These are phyloP conservation scores for Lepus americanus DNA, from an alignment of 2,113 vertebrate genomes.

Conservation along the genomic window DNA sequence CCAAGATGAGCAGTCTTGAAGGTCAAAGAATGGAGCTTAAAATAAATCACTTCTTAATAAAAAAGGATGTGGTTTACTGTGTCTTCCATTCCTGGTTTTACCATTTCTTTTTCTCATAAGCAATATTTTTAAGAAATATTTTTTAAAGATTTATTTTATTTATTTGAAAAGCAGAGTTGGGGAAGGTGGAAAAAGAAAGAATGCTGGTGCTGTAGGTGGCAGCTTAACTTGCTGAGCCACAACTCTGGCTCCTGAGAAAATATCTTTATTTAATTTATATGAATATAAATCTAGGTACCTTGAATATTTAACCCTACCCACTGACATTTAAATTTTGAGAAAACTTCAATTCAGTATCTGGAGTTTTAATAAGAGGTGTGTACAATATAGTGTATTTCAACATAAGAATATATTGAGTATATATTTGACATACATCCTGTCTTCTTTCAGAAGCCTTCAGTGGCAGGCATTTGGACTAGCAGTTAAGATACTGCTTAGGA, in stretches of 20 bases:
- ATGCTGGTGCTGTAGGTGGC: too few relatives aligned
- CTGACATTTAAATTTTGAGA: constrained; percentile 46
- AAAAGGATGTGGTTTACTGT: neutral
- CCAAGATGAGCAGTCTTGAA: constrained; percentile 39
- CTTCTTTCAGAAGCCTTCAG: neutral
- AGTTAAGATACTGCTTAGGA: too few relatives aligned
- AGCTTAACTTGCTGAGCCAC: too few relatives aligned
- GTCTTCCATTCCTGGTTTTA: constrained; percentile 12
- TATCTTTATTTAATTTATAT: neutral
- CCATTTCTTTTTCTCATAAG: neutral
- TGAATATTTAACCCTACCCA: neutral
- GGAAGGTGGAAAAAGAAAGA: too few relatives aligned
- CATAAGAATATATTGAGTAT: neutral
- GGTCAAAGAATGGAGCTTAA: constrained; percentile 6
- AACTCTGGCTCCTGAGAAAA: neutral
- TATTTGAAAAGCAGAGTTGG: too few relatives aligned
- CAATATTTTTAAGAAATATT: too few relatives aligned
- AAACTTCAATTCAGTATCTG: constrained; percentile 27
- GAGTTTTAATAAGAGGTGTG: neutral
- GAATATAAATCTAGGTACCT: neutral
- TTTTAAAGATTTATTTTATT: too few relatives aligned
- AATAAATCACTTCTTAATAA: constrained; percentile 49
- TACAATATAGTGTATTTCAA: neutral
- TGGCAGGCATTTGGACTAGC: too few relatives aligned
- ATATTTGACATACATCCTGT: neutral